These are phyloP conservation scores for Empis stercorea DNA, from an alignment of 2,888 invertebrate genomes.

Conservation along the genomic window DNA sequence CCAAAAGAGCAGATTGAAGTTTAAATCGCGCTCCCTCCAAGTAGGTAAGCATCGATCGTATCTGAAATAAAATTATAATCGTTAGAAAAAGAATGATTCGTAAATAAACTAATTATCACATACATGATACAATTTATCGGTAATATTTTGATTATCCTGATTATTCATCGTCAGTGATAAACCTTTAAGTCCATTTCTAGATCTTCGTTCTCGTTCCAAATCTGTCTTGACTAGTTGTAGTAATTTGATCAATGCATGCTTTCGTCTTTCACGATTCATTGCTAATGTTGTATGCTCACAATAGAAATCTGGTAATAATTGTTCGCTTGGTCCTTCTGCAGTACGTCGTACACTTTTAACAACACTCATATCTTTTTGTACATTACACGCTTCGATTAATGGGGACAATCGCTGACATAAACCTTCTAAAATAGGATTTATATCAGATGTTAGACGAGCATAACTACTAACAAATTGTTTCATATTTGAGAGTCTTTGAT, in stretches of 20 bases:
- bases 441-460: conserved; percentile 49
- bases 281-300: conserved; percentile 87
- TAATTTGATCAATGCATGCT: conserved; percentile 73
- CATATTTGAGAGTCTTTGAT: conserved; percentile 72
- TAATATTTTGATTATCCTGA: conserved; percentile 82
- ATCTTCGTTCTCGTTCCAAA: conserved; percentile 78
- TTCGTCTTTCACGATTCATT: conserved; percentile 83
- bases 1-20: conserved; percentile 68
- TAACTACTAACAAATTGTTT: conserved; percentile 57
- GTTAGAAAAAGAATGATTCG: neutral
- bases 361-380: conserved; percentile 32
- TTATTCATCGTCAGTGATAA: conserved; percentile 79
- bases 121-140: conserved; percentile 86
- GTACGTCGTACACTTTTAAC: conserved; percentile 33
- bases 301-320: conserved; percentile 85
- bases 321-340: conserved; percentile 54
- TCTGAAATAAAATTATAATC: conserved; percentile 43
- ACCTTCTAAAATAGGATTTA: conserved; percentile 67
- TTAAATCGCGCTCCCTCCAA: conserved; percentile 84
- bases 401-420: conserved; percentile 36
- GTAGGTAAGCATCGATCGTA: conserved; percentile 84
- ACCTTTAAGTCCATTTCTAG: conserved; percentile 79
- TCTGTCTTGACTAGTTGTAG: conserved; percentile 76
- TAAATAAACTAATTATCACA: conserved; percentile 24
- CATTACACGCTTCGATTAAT: conserved; percentile 31